These are phyloP conservation scores for Leucoraja ocellata DNA, from an alignment of 2,797 vertebrate genomes.

Conservation along the genomic window DNA sequence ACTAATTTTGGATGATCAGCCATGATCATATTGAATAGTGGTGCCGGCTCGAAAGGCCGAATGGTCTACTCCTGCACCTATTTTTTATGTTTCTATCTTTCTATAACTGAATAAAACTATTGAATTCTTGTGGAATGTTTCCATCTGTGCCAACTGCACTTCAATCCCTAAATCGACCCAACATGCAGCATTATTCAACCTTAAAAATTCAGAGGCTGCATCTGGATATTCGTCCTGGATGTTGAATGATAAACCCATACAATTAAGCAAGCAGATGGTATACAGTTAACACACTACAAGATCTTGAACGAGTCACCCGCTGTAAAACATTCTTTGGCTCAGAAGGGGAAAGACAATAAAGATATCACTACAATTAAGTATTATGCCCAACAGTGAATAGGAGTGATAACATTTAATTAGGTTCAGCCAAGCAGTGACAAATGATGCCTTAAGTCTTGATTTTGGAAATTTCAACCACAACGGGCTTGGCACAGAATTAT, in stretches of 20 bases:
- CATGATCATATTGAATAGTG: no score
- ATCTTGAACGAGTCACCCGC: no score
- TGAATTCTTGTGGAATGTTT: not conserved
- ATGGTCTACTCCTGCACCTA: no score
- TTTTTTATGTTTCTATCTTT: no score
- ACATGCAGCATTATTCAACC: not conserved
- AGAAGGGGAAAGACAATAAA: not conserved
- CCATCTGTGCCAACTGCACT: no score
- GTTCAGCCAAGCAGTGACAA: not conserved
- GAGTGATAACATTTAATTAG: slow-evolving; percentile 13
- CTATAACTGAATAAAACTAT: not conserved
- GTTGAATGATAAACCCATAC: not conserved
- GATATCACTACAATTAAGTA: not conserved
- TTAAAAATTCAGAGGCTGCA: not conserved
- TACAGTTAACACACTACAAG: not conserved
- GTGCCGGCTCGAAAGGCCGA: no score
- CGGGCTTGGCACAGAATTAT: not conserved
- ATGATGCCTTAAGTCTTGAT: not conserved
- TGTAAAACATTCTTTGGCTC: not conserved
- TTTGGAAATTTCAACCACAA: not conserved
- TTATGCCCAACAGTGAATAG: not conserved
- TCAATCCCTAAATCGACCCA: no score
- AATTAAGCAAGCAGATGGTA: not conserved
- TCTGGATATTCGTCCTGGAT: not conserved
- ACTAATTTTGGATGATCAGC: no score